A percentile compares a stretch with the other conserved stretches of the same genome.
phyloP scores from a whole-genome alignment of 2,888 invertebrate species.

The Isotomurus palustris region DNA sequence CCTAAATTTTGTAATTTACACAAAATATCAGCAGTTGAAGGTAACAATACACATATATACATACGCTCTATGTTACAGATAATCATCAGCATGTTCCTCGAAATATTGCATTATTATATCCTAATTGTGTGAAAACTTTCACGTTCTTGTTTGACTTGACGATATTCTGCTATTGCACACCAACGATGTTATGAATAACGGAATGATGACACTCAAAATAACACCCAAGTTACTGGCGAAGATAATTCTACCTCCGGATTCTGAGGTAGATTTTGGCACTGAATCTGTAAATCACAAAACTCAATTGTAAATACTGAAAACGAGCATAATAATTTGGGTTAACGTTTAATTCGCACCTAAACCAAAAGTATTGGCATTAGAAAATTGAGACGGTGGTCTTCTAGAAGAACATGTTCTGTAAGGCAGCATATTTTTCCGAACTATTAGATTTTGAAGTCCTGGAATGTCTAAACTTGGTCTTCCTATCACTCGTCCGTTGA shows the following conservation, averaged over 20 bases:
- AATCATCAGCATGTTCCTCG: too few species aligned
- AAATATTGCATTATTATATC: too few species aligned
- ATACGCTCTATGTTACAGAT: too few species aligned
- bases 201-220: not conserved
- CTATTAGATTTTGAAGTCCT: constrained; percentile 63
- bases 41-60: too few species aligned
- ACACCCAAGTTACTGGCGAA: not conserved
- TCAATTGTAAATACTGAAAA: not conserved
- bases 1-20: too few species aligned
- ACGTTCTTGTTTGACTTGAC: too few species aligned
- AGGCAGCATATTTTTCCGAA: constrained; percentile 65
- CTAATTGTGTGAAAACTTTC: too few species aligned
- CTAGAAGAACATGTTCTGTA: constrained; percentile 71
- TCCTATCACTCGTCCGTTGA: constrained; percentile 69
- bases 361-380: constrained; percentile 25
- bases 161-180: not conserved
- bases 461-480: constrained; percentile 72
- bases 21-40: too few species aligned
- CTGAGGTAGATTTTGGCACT: constrained; percentile 3
- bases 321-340: not conserved
- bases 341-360: constrained; percentile 14
- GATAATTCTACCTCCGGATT: not conserved
- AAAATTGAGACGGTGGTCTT: constrained; percentile 27
- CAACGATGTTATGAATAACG: not conserved
- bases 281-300: not conserved